Conservation (phyloP, 1,140 invertebrate genomes). For the Hylyphantes graminicola region DNA sequence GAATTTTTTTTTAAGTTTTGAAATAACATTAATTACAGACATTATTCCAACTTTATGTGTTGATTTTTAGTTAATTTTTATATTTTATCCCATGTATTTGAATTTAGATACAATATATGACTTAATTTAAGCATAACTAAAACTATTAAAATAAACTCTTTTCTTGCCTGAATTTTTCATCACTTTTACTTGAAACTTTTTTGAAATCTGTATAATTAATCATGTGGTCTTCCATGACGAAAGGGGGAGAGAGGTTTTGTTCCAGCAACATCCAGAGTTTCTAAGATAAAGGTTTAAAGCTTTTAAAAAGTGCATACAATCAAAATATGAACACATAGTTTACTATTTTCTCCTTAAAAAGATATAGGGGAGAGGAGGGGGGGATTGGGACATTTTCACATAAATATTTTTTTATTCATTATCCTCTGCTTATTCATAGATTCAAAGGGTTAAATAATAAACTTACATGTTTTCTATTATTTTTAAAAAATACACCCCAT, state of each 20-base stretch:
- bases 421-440: too few species aligned
- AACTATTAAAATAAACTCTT: conserved; percentile 25
- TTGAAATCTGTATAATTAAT: conserved; percentile 88
- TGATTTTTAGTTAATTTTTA: neutral
- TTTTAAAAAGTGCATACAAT: conserved; percentile 8
- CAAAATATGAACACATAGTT: neutral
- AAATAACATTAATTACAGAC: neutral
- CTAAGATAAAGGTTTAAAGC: conserved; percentile 64
- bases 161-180: conserved; percentile 76
- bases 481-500: too few species aligned
- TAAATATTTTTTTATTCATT: too few species aligned
- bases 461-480: too few species aligned
- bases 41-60: neutral
- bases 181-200: conserved; percentile 76
- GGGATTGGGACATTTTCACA: too few species aligned
- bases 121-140: neutral
- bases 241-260: conserved; percentile 79
- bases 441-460: too few species aligned
- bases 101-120: neutral
- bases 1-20: neutral
- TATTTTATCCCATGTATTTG: neutral
- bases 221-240: conserved; percentile 80
- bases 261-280: conserved; percentile 85
- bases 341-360: neutral
- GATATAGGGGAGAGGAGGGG: too few species aligned